Conservation (phyloP, 2,888 invertebrate species). For the Drosophila infuscata region DNA sequence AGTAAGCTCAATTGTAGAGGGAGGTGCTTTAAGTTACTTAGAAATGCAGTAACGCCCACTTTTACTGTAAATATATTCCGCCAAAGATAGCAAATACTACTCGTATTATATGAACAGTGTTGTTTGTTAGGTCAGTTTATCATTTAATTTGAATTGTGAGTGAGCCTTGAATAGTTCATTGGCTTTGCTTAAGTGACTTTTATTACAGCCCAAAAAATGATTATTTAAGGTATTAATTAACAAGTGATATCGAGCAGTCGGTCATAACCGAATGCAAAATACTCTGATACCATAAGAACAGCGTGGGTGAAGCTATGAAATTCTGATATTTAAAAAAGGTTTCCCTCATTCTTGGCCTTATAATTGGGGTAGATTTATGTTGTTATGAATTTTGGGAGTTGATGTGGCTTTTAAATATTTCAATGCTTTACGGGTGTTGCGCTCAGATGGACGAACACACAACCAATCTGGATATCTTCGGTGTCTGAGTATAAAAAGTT, state of each 20-base stretch:
- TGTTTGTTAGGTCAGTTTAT: constrained; percentile 30
- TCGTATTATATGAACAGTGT: constrained; percentile 4
- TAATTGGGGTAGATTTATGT: neutral
- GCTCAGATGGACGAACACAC: neutral
- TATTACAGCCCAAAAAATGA: constrained; percentile 9
- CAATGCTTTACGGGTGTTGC: no score
- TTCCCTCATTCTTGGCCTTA: neutral
- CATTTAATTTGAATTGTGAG: constrained; percentile 9
- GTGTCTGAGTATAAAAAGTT: neutral
- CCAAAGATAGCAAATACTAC: constrained; percentile 7
- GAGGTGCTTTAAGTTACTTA: constrained; percentile 11
- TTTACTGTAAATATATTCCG: neutral
- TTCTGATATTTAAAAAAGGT: neutral
- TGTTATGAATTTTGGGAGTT: neutral
- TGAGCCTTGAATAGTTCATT: constrained; percentile 41
- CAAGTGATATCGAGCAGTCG: neutral
- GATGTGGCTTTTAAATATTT: neutral
- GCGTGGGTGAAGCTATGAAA: neutral
- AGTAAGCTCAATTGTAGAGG: constrained; percentile 15
- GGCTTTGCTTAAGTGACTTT: constrained; percentile 21
- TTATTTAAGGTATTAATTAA: constrained; percentile 12
- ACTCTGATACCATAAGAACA: neutral
- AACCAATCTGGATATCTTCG: neutral
- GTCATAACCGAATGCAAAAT: neutral
- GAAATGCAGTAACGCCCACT: constrained; percentile 9